These are phyloP conservation scores for Gymnorhina tibicen DNA, from an alignment of 2,113 vertebrate genomes.

Conservation along the genomic window DNA sequence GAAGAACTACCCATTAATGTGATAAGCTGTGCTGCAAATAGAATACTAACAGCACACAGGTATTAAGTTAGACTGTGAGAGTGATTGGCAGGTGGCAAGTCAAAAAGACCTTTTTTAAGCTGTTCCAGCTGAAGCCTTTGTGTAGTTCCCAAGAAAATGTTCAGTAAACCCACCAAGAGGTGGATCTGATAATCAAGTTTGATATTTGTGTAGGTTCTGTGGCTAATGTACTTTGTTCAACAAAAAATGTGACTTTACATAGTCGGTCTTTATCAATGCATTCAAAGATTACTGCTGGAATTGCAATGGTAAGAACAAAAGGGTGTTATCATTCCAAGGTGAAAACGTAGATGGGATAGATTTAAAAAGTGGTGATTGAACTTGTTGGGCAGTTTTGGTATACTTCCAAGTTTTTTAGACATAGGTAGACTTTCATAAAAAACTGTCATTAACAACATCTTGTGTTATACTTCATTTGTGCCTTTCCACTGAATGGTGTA, in stretches of 20 bases:
- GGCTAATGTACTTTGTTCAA: background rate
- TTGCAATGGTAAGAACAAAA: background rate
- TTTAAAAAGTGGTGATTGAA: background rate
- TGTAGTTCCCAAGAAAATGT: background rate
- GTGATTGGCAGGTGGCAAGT: background rate
- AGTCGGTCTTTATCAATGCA: background rate
- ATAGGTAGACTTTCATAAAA: background rate
- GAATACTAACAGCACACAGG: rapidly evolving
- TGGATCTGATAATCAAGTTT: background rate
- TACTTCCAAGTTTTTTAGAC: background rate
- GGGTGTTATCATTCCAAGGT: too few relatives aligned
- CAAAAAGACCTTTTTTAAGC: background rate
- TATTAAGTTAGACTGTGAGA: background rate
- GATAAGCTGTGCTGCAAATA: background rate
- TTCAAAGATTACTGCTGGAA: background rate
- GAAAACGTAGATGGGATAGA: background rate
- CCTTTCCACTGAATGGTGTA: background rate
- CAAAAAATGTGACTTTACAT: background rate
- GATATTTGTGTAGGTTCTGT: background rate
- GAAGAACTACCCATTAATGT: background rate
- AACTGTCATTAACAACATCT: background rate
- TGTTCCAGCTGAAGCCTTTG: background rate
- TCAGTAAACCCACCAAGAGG: background rate
- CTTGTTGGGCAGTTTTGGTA: background rate
- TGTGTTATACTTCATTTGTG: background rate